Conservation (phyloP, 92 coral and sea anemone species). For the Epizoanthus scotinus region DNA sequence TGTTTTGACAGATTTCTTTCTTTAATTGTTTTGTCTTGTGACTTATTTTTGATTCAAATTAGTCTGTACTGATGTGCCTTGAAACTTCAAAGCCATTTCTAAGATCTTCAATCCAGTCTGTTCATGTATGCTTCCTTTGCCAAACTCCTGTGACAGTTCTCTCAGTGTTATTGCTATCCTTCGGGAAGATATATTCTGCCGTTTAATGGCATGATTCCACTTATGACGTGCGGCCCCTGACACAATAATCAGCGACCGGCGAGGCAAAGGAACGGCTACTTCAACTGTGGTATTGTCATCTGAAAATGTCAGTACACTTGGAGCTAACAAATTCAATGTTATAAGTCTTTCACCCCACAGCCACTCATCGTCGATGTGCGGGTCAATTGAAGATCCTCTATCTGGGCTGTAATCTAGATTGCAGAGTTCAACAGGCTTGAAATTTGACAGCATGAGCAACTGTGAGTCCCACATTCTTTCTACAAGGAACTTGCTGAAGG, state of each 20-base stretch:
- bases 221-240: constrained; percentile 77
- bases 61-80: constrained; percentile 72
- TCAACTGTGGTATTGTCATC: constrained; percentile 41
- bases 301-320: constrained; percentile 75
- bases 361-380: constrained; percentile 96
- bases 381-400: constrained; percentile 91
- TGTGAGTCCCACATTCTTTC: constrained; percentile 65
- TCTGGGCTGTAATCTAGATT: constrained; percentile 87
- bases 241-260: constrained; percentile 75
- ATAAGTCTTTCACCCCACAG: constrained; percentile 96
- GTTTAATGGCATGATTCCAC: constrained; percentile 92
- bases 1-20: background rate
- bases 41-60: constrained; percentile 37
- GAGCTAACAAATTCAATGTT: constrained; percentile 79
- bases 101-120: constrained; percentile 52
- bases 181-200: constrained; percentile 72
- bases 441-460: constrained; percentile 58
- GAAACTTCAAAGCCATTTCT: constrained; percentile 72
- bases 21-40: background rate
- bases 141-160: constrained; percentile 81
- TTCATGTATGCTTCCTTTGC: constrained; percentile 60
- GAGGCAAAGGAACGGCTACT: constrained; percentile 78
- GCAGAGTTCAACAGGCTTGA: constrained; percentile 88
- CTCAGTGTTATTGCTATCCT: constrained; percentile 89
- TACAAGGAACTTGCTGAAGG: constrained; percentile 69